Conservation (phyloP, 2,888 invertebrate species). For the Ariolimax columbianus region DNA sequence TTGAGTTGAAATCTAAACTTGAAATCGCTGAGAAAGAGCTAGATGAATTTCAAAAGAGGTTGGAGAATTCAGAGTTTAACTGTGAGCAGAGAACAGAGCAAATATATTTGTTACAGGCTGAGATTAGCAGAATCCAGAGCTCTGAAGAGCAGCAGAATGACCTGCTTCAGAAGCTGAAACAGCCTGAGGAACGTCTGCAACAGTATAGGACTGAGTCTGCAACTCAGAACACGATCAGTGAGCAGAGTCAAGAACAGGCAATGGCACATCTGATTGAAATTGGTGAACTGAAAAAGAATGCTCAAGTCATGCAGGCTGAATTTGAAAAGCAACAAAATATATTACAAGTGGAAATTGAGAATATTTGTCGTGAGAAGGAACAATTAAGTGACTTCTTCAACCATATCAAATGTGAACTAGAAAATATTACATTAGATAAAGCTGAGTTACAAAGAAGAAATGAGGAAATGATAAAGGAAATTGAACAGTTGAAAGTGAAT, state of each 20-base stretch:
- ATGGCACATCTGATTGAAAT: conserved; percentile 51
- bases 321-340: conserved; percentile 30
- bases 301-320: conserved; percentile 36
- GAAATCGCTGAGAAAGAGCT: conserved; percentile 44
- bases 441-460: not conserved
- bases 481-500: conserved; percentile 25
- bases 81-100: conserved; percentile 48
- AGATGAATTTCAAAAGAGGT: conserved; percentile 38
- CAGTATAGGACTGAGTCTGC: not conserved
- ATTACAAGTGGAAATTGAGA: conserved; percentile 25
- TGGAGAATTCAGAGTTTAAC: conserved; percentile 30
- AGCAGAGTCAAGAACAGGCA: conserved; percentile 34
- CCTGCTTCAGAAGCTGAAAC: conserved; percentile 31
- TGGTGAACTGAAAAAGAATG: conserved; percentile 30
- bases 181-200: conserved; percentile 34
- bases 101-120: conserved; percentile 46
- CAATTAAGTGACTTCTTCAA: not conserved
- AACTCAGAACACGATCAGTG: not conserved
- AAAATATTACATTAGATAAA: conserved; percentile 8
- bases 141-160: conserved; percentile 32
- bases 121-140: conserved; percentile 35
- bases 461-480: conserved; percentile 45
- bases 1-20: conserved; percentile 60
- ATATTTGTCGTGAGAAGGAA: conserved; percentile 20
- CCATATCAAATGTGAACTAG: conserved; percentile 6